phyloP scores from a whole-genome alignment of 2,888 invertebrate species.

The Cheiracanthium punctorium region DNA sequence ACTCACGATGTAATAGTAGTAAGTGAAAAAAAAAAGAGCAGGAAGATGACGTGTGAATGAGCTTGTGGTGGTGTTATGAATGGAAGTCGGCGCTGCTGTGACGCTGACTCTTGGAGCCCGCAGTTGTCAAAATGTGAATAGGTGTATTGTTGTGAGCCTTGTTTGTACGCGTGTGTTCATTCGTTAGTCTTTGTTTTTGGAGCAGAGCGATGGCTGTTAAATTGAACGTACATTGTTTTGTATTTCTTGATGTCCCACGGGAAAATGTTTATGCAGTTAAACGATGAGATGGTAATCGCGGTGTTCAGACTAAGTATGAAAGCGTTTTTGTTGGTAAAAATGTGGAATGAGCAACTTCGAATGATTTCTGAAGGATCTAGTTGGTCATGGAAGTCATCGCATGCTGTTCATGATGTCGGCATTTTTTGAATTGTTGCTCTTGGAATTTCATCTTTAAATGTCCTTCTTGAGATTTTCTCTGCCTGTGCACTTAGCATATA shows the following conservation, averaged over 20 bases:
- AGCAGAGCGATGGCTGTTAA: neutral
- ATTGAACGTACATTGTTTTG: neutral
- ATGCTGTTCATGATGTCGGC: too few species aligned
- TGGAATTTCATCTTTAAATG: too few species aligned
- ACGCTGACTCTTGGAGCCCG: neutral
- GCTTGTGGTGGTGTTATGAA: conserved; percentile 8
- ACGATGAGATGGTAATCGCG: too few species aligned
- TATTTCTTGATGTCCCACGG: neutral
- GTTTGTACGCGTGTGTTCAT: neutral
- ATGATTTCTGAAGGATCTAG: too few species aligned
- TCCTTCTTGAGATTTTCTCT: too few species aligned
- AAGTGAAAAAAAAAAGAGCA: neutral
- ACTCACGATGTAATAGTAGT: neutral
- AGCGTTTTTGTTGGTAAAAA: too few species aligned
- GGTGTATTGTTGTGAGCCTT: neutral
- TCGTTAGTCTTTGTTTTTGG: neutral
- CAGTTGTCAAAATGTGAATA: neutral
- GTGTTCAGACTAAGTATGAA: too few species aligned
- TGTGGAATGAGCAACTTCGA: too few species aligned
- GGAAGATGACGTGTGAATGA: conserved; percentile 16
- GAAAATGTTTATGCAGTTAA: neutral
- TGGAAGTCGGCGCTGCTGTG: neutral
- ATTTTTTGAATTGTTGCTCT: too few species aligned
- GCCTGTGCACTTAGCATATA: too few species aligned
- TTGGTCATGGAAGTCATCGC: too few species aligned